Evolutionary conservation across 2,113 vertebrate genomes (phyloP), one percentile per base, ranked within the genome.

Genomic region (Oryzias woworae): DNA sequence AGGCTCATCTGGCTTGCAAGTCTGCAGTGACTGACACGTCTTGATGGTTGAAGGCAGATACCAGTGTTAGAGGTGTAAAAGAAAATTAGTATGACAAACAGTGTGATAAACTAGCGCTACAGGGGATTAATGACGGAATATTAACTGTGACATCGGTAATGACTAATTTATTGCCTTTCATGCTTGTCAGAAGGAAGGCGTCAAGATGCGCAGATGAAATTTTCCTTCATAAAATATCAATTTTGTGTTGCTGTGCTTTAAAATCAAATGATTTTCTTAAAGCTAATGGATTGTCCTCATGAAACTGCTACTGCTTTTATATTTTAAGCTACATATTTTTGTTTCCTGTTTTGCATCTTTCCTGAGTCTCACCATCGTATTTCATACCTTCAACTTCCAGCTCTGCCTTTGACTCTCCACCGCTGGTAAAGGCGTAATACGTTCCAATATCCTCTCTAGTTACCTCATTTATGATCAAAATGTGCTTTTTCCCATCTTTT

Each of bases 401-500:
- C 0, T 96, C 94, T 0, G 88, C 96, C 73, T 95, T 94, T 0
- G 95, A 96, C 80, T 95, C 92, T 22, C 93, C 96, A 0, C 96
- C 96, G 0, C 91, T 98, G 72, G 96, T 96, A 36, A 88, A 69
- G 63, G 90, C 90, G n/a, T 90, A 58, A 71, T 92, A 98, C 51
- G 46, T 92, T 0, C 96, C 96, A 0, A 81, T 74, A 49, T 98
- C 95, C 44, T 95, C 94, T 69, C 72, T 83, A 7, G 65, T 73
- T 14, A 94, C 94, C 16, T 98, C 96, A 0, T 92, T 93, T 81
- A 93, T 94, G 79, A 97, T 92, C 78, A 98, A 87, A 23, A 90
- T 79, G 53, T 98, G 96, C 14, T 87, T 94, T 78, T 83, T 94
- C 4, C 95, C 96, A 0, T 95, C 95, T 67, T 97, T 98, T 86